Evolutionary conservation across 2,888 invertebrate species (phyloP), one percentile per base, ranked within the genome.

Genomic region (Campopleginae sp.): DNA sequence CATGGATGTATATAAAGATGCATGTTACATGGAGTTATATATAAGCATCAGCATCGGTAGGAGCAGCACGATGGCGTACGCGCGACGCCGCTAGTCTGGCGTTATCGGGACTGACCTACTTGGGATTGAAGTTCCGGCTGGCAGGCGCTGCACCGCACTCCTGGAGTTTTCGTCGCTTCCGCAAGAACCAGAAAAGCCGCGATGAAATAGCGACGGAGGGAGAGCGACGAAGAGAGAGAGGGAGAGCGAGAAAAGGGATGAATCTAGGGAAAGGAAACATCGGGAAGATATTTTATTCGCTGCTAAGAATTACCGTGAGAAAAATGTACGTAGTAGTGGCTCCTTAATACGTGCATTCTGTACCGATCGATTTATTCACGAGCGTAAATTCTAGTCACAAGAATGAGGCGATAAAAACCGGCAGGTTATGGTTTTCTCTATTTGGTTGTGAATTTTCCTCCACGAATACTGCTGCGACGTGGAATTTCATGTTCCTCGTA

Each of bases 41-140:
- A 38, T 75, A 31, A 10, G 80, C 61, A 65, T 74, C 54, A 14
- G 70, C 38, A 82, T 65, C 75, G 8, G 75, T 58, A 66, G 54
- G 61, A 58, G 38, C 23, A 38, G 38, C 8, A n/a, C 70, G 70
- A 58, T 46, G 54, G 46, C 46, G 79, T 74, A 78, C 84, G 77
- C 77, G 78, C 77, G 77, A 78, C 77, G 84, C 77, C 82, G 85
- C 58, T 82, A 72, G 85, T 85, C 85, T 80, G 80, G 75, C 82
- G 71, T 74, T 85, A 85, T 85, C 85, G 80, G 76, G 65, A 66
- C 80, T 85, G 85, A 85, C 85, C 85, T 85, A 85, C 85, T 85
- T 85, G 71, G 82, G 77, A 76, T 82, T 82, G 71, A 82, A 85
- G 80, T 85, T 85, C 85, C 85, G 82, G 85, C 80, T 80, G 68